A percentile compares a stretch with the other conserved stretches of the same genome.
phyloP scores from a whole-genome alignment of 2,113 vertebrate species.

The Hemicordylus capensis region DNA sequence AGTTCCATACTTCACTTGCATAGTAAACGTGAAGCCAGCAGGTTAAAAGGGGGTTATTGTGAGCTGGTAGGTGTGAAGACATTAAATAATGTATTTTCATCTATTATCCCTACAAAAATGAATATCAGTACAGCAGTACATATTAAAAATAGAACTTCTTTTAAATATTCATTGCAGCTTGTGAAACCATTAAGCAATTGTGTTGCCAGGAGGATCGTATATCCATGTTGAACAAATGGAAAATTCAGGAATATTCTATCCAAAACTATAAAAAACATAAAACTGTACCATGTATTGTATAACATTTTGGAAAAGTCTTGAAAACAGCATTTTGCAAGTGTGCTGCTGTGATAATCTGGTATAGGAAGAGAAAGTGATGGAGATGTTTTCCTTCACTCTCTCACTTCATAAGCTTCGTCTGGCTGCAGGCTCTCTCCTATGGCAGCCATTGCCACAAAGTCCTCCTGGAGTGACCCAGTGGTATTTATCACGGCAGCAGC shows the following conservation, averaged over 20 bases:
- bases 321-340: neutral
- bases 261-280: slow-evolving; percentile 49
- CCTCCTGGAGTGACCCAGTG: too few relatives aligned
- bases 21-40: neutral
- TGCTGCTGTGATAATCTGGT: neutral
- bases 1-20: neutral
- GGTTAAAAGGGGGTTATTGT: neutral
- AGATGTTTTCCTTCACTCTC: too few relatives aligned
- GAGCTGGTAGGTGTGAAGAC: neutral
- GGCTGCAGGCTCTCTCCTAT: too few relatives aligned
- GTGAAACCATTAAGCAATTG: slow-evolving; percentile 59
- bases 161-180: slow-evolving; percentile 66
- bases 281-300: slow-evolving; percentile 29
- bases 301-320: neutral
- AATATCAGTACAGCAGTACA: slow-evolving; percentile 42
- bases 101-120: slow-evolving; percentile 34
- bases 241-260: slow-evolving; percentile 62
- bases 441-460: neutral
- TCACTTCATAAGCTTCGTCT: too few relatives aligned
- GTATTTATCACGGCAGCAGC: neutral
- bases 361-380: too few relatives aligned
- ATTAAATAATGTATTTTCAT: slow-evolving; percentile 2
- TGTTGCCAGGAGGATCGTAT: slow-evolving; percentile 54
- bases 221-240: slow-evolving; percentile 66
- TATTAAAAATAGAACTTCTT: slow-evolving; percentile 65